Conservation (phyloP, 2,888 invertebrate genomes). For the Coecobrya sp. region DNA sequence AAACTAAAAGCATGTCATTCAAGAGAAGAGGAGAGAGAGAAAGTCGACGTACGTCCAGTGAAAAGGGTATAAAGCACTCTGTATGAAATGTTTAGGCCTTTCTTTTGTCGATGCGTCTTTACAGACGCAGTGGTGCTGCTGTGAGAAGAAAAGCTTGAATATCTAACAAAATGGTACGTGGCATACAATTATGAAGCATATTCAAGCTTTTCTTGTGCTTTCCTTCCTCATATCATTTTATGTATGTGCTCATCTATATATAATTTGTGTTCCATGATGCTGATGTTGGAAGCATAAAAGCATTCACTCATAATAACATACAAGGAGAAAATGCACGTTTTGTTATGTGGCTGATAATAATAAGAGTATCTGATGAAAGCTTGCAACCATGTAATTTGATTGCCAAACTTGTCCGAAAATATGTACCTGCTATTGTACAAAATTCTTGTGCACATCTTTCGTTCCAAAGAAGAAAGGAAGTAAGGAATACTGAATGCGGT, state of each 20-base stretch:
- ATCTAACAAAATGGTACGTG: neutral
- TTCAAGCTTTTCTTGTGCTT: conserved; percentile 23
- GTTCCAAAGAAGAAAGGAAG: neutral
- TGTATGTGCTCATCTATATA: conserved; percentile 45
- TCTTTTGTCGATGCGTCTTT: neutral
- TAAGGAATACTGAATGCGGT: conserved; percentile 16
- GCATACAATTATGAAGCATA: neutral
- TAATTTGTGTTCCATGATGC: neutral
- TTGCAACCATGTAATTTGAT: conserved; percentile 78
- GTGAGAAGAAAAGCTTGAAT: too few species aligned
- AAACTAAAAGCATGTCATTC: conserved; percentile 78
- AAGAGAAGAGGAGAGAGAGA: neutral
- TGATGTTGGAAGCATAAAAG: neutral
- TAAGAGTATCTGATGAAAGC: conserved; percentile 72
- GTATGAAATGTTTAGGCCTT: neutral
- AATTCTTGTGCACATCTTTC: conserved; percentile 32
- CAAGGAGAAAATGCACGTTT: conserved; percentile 10
- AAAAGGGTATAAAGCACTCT: conserved; percentile 44
- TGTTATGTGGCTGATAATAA: conserved; percentile 25
- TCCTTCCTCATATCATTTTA: conserved; percentile 40
- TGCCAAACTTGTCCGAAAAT: conserved; percentile 74
- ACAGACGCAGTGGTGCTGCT: neutral
- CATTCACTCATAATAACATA: conserved; percentile 37
- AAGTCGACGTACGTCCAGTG: conserved; percentile 47
- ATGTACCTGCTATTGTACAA: conserved; percentile 36